Percentiles rank a stretch among this genome's conserved stretches.
Conservation (phyloP, 2,113 vertebrate genomes). For the Aviceda subcristata region DNA sequence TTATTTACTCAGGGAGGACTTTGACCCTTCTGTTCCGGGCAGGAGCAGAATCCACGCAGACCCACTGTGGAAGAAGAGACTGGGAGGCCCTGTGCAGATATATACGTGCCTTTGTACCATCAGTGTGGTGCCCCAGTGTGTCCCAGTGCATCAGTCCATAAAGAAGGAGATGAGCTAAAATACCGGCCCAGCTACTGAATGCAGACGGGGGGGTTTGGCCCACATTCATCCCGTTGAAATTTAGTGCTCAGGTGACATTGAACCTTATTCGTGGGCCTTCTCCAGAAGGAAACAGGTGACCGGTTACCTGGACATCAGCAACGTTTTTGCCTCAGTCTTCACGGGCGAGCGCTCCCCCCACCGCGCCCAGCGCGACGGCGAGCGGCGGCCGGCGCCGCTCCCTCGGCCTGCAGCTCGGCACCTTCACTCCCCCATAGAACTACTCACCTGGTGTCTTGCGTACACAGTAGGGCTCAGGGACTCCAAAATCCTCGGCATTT, state of each 20-base stretch:
- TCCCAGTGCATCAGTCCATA: background rate
- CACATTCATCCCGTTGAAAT: too few relatives aligned
- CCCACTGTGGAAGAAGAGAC: background rate
- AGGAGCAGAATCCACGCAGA: background rate
- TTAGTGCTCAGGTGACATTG: too few relatives aligned
- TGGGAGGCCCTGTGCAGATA: background rate
- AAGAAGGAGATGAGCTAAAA: background rate
- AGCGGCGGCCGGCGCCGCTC: accelerated
- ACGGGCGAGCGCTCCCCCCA: too few relatives aligned
- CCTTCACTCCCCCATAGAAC: background rate
- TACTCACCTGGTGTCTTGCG: background rate
- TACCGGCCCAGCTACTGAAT: background rate
- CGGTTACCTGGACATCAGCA: too few relatives aligned
- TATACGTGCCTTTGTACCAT: background rate
- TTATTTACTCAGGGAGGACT: background rate
- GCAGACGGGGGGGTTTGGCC: background rate
- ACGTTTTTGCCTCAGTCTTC: too few relatives aligned
- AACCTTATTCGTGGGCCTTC: too few relatives aligned
- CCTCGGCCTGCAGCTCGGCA: background rate
- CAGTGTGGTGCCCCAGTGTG: background rate
- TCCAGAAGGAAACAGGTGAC: too few relatives aligned
- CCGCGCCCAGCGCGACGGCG: background rate
- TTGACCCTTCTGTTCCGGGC: background rate
- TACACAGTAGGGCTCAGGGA: background rate
- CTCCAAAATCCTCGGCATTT: background rate